phyloP scores from a whole-genome alignment of 64 coral and sea anemone genomes.

The Exaiptasia diaphana region DNA sequence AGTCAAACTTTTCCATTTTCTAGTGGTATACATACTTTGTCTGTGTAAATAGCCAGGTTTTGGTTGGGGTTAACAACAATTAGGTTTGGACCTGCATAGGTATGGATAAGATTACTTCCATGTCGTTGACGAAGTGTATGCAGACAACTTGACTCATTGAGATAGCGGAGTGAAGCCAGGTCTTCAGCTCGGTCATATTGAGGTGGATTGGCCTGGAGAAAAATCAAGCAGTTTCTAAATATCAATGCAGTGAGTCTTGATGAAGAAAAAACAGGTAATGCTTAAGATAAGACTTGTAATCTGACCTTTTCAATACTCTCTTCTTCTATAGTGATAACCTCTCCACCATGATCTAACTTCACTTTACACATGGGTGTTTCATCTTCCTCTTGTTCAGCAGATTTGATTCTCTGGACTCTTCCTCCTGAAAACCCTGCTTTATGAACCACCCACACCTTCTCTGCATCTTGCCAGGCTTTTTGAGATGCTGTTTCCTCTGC shows the following conservation, averaged over 20 bases:
- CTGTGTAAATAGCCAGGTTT: conserved; percentile 82
- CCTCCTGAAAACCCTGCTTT: conserved; percentile 95
- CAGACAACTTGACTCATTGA: conserved; percentile 94
- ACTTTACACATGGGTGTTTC: conserved; percentile 82
- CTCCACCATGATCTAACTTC: conserved; percentile 92
- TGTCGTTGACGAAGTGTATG: conserved; percentile 89
- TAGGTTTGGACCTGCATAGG: conserved; percentile 87
- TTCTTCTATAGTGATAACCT: conserved; percentile 93
- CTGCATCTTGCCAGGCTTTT: conserved; percentile 92
- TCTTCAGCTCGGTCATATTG: conserved; percentile 96
- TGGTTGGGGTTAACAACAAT: conserved; percentile 80
- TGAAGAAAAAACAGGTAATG: neutral
- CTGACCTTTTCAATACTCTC: conserved; percentile 94
- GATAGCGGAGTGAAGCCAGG: conserved; percentile 84
- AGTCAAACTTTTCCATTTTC: too few relatives aligned
- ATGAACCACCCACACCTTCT: conserved; percentile 96
- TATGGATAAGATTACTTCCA: conserved; percentile 95
- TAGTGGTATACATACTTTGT: conserved; percentile 63
- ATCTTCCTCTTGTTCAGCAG: conserved; percentile 29
- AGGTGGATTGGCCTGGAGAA: conserved; percentile 82
- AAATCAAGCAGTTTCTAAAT: neutral
- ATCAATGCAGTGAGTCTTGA: neutral
- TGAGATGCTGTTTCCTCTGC: conserved; percentile 86
- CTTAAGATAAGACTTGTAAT: neutral
- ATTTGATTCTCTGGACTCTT: conserved; percentile 72